phyloP scores from a whole-genome alignment of 2,888 invertebrate genomes.

The Drosophila colorata region DNA sequence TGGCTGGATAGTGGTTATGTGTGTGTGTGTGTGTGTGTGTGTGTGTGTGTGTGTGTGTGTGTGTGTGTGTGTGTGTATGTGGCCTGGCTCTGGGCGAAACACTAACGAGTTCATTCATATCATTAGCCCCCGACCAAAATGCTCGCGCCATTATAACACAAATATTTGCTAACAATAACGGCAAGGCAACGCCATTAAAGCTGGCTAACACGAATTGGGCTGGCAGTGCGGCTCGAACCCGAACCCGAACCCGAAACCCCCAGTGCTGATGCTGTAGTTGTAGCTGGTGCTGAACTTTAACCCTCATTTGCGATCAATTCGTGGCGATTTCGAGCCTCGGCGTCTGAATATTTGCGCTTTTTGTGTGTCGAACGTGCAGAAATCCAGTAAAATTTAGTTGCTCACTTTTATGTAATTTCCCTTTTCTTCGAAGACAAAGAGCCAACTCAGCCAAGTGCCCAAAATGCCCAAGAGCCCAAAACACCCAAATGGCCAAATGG shows the following conservation, averaged over 20 bases:
- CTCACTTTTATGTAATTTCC: constrained; percentile 80
- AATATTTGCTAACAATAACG: constrained; percentile 78
- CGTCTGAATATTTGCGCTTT: constrained; percentile 68
- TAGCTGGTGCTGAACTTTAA: constrained; percentile 65
- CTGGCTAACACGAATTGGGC: constrained; percentile 60
- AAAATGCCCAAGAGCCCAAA: constrained; percentile 25
- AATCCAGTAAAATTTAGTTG: constrained; percentile 77
- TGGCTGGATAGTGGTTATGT: constrained; percentile 11
- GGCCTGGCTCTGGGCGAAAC: constrained; percentile 35
- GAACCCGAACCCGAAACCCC: constrained; percentile 17
- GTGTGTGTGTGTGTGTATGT: constrained; percentile 5
- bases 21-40: constrained; percentile 9
- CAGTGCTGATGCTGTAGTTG: constrained; percentile 9
- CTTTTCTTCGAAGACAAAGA: constrained; percentile 70
- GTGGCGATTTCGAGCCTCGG: constrained; percentile 73
- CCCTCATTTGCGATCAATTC: constrained; percentile 81
- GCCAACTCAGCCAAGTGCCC: constrained; percentile 37
- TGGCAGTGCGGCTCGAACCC: constrained; percentile 19
- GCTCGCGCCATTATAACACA: constrained; percentile 78
- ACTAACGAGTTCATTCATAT: constrained; percentile 76
- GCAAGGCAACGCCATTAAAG: constrained; percentile 71
- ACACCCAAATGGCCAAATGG: constrained; percentile 47
- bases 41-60: constrained; percentile 11
- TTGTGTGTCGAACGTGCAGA: constrained; percentile 74
- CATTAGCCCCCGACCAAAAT: constrained; percentile 65